These are phyloP conservation scores for cat (Felis catus) DNA, from an alignment of 2,113 vertebrate species.

Conservation along the genomic window DNA sequence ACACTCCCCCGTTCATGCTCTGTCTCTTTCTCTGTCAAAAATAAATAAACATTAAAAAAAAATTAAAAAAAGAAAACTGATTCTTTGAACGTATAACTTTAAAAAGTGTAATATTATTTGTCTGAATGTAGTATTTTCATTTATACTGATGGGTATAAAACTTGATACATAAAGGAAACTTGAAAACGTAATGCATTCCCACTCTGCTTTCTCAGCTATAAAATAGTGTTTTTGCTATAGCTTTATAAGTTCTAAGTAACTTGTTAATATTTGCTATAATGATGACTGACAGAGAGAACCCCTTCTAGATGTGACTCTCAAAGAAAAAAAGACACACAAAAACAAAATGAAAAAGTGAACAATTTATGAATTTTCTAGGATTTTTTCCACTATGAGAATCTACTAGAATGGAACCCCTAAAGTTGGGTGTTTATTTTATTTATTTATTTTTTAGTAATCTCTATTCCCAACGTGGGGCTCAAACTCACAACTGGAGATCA, in stretches of 20 bases:
- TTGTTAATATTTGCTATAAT: not conserved
- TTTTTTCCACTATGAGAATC: not conserved
- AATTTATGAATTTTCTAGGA: not conserved
- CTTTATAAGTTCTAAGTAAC: not conserved
- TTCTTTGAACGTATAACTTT: not conserved
- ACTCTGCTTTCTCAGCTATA: not conserved
- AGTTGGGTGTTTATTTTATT: not conserved
- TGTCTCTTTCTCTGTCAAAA: too few species aligned
- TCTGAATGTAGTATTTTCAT: not conserved
- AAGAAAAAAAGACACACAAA: not conserved
- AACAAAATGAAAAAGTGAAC: not conserved
- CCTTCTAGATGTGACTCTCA: not conserved
- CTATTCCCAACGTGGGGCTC: not conserved
- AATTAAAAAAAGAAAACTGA: not conserved
- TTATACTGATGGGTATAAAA: not conserved
- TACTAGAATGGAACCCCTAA: not conserved
- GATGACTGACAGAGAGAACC: not conserved
- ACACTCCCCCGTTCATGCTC: too few species aligned
- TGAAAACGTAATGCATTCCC: not conserved
- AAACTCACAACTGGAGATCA: not conserved
- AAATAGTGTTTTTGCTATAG: not conserved
- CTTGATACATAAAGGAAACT: not conserved
- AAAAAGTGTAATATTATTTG: not conserved
- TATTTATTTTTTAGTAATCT: not conserved
- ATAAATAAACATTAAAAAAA: too few species aligned